A percentile compares a stretch with the other conserved stretches of the same genome.
phyloP scores from a whole-genome alignment of 2,888 invertebrate genomes.

The Macropis europaea region DNA sequence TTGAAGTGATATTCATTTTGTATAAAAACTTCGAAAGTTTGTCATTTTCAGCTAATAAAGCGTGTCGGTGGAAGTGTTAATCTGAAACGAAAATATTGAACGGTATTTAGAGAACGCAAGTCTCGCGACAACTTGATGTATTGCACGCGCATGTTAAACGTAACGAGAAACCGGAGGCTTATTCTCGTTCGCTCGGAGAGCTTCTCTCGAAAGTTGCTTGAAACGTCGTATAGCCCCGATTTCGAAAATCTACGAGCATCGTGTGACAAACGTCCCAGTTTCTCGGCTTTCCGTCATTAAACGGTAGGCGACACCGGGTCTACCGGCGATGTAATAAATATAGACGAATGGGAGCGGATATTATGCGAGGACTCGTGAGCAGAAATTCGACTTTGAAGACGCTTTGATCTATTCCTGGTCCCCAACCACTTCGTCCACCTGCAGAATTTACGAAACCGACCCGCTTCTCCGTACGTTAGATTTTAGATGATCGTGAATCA shows the following conservation, averaged over 20 bases:
- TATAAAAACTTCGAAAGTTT: no score
- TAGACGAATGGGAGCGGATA: conserved; percentile 50
- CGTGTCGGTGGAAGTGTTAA: no score
- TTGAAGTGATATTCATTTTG: no score
- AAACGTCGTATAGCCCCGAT: background rate
- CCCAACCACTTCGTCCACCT: conserved; percentile 56
- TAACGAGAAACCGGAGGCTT: background rate
- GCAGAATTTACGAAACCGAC: conserved; percentile 59
- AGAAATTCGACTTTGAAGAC: conserved; percentile 39
- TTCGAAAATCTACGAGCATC: conserved; percentile 12
- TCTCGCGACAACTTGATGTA: background rate
- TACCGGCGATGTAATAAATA: conserved; percentile 59
- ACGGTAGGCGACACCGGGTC: conserved; percentile 52
- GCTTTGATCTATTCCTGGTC: conserved; percentile 70
- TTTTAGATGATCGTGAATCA: conserved; percentile 50
- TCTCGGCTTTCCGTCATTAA: conserved; percentile 50
- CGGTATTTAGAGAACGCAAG: no score
- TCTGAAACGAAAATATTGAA: no score
- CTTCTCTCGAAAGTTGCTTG: background rate
- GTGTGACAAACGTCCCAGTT: conserved; percentile 49
- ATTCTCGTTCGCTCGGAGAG: background rate
- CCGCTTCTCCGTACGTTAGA: conserved; percentile 34
- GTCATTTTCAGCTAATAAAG: no score
- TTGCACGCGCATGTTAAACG: background rate
- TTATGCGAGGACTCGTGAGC: conserved; percentile 50